These are phyloP conservation scores for Catostylus mosaicus DNA, from an alignment of 30 jellyfish, hydroid and myxozoan genomes.

Conservation along the genomic window DNA sequence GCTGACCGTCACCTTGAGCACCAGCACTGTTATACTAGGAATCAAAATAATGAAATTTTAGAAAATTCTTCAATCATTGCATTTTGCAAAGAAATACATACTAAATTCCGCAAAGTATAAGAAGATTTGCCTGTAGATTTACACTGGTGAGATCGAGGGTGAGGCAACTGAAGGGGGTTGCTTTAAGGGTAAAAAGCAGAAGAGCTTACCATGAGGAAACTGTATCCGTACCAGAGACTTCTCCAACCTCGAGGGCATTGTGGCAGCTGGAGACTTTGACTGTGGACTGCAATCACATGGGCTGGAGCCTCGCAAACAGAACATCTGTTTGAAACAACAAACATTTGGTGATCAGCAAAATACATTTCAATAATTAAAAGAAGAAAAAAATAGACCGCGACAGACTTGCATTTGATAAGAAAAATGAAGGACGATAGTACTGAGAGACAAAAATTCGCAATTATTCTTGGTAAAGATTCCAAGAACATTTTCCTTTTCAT, in stretches of 20 bases:
- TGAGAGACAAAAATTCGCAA: too few relatives aligned
- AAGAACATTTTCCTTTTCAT: too few relatives aligned
- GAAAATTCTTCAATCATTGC: neutral
- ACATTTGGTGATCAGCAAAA: neutral
- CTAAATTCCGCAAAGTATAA: too few relatives aligned
- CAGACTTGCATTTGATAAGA: too few relatives aligned
- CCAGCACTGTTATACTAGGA: conserved; percentile 95
- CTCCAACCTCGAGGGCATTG: conserved; percentile 92
- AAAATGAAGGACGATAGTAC: too few relatives aligned
- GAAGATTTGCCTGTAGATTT: neutral
- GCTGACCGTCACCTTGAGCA: conserved; percentile 97
- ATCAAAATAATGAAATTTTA: conserved; percentile 1
- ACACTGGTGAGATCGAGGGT: conserved; percentile 2
- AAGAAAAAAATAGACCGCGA: too few relatives aligned
- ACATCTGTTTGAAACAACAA: conserved; percentile 67
- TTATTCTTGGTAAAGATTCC: too few relatives aligned
- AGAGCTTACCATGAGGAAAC: conserved; percentile 91
- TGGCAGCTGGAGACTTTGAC: conserved; percentile 71
- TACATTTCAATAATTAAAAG: too few relatives aligned
- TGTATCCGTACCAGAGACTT: conserved; percentile 89
- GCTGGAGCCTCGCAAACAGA: conserved; percentile 99
- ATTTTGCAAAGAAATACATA: neutral
- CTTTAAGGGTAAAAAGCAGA: neutral
- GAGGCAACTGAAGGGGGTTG: neutral
- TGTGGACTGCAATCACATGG: conserved; percentile 92